These are phyloP conservation scores for Terebella lapidaria DNA, from an alignment of 2,888 invertebrate species.

Conservation along the genomic window DNA sequence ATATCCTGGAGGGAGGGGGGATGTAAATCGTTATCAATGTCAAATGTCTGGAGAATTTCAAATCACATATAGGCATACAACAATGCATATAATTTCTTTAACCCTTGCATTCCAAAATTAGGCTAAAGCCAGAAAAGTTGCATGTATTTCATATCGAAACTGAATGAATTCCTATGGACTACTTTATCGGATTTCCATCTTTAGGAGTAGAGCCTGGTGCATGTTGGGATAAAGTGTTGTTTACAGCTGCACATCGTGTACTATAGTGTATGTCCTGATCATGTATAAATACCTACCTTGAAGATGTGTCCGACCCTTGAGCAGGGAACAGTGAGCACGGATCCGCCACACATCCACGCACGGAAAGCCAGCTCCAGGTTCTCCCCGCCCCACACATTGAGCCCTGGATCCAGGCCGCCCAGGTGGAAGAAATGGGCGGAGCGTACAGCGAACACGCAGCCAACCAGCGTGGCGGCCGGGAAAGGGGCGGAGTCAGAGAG, in stretches of 20 bases:
- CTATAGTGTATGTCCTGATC: conserved; percentile 8
- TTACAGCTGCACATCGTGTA: background rate
- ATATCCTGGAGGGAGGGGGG: conserved; percentile 93
- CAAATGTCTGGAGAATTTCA: no score
- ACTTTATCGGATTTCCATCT: no score
- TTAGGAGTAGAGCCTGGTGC: no score
- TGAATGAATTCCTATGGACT: no score
- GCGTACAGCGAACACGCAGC: conserved; percentile 23
- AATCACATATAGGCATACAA: no score
- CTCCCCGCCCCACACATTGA: conserved; percentile 22
- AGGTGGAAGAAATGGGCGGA: conserved; percentile 17
- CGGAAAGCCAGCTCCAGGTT: conserved; percentile 21
- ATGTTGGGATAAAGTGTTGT: no score
- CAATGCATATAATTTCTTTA: no score
- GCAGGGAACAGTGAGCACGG: conserved; percentile 18
- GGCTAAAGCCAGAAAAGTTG: no score
- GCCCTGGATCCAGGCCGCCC: conserved; percentile 18
- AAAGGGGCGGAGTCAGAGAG: conserved; percentile 12
- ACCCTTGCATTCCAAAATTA: no score
- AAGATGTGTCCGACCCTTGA: conserved; percentile 22
- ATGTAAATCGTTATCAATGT: no score
- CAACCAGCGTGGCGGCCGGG: conserved; percentile 20
- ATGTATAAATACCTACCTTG: no score
- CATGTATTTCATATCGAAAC: no score
- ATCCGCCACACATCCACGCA: conserved; percentile 21